Evolutionary conservation across 2,113 vertebrate species (phyloP).

Genomic region (Rhynchopsitta pachyrhyncha): DNA sequence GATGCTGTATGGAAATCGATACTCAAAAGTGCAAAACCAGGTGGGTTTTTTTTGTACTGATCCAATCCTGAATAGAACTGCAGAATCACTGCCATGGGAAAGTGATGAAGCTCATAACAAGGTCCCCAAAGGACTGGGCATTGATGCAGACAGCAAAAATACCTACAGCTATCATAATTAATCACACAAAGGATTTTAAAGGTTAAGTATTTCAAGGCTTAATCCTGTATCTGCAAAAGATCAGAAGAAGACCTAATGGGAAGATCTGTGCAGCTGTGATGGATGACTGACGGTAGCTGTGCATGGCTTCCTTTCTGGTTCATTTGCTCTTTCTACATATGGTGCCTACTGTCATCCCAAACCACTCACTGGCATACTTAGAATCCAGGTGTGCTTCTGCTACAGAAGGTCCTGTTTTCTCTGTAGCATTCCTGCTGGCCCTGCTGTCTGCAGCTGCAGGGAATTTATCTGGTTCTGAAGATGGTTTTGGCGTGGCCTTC

Average conservation of each 20-base stretch:
- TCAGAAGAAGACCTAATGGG: background rate
- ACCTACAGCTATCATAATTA: background rate
- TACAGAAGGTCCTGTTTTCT: background rate
- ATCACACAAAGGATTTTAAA: background rate
- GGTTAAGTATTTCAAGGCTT: background rate
- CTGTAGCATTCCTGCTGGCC: background rate
- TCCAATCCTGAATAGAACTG: background rate
- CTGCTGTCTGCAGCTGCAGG: background rate
- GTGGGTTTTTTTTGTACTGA: background rate
- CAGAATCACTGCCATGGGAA: background rate
- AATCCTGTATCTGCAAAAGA: background rate
- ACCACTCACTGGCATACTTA: background rate
- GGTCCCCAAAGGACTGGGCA: background rate
- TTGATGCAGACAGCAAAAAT: background rate
- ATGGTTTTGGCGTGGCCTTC: background rate
- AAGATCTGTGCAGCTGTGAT: background rate
- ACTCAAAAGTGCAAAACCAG: background rate
- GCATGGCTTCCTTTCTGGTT: background rate
- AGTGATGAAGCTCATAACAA: background rate
- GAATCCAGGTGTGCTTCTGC: background rate
- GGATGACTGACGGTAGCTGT: background rate
- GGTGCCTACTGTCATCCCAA: background rate
- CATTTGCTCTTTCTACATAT: background rate
- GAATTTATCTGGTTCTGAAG: background rate
- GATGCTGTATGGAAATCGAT: background rate